These are phyloP conservation scores for Heterodera schachtii DNA, from an alignment of 1,140 invertebrate genomes.

Conservation along the genomic window DNA sequence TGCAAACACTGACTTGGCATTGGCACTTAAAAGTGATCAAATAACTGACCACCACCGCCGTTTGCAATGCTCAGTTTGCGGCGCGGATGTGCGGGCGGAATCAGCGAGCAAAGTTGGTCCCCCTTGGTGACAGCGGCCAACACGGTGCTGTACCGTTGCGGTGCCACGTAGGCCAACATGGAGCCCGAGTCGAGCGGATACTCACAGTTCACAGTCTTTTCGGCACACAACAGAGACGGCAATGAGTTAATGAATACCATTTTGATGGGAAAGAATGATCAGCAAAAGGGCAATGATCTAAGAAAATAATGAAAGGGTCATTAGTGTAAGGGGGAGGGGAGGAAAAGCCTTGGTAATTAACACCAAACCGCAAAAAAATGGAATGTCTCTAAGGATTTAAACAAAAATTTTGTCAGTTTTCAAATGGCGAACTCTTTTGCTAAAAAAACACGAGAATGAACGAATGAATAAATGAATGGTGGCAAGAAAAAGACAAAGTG, in stretches of 20 bases:
- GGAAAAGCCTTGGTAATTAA: too few relatives aligned
- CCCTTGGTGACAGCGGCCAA: slow-evolving; percentile 10
- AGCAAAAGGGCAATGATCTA: too few relatives aligned
- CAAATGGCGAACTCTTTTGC: too few relatives aligned
- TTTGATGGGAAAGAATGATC: background rate
- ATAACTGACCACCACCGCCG: slow-evolving; percentile 17
- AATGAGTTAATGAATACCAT: slow-evolving; percentile 32
- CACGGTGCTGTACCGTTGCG: slow-evolving; percentile 19
- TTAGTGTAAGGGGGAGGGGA: too few relatives aligned
- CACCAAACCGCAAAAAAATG: too few relatives aligned
- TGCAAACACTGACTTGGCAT: too few relatives aligned
- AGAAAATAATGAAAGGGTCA: too few relatives aligned
- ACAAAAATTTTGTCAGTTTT: too few relatives aligned
- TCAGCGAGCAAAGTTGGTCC: slow-evolving; percentile 8
- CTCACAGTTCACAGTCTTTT: slow-evolving; percentile 44
- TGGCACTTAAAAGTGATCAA: background rate
- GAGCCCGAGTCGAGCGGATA: slow-evolving; percentile 51
- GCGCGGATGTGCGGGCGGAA: background rate
- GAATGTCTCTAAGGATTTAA: too few relatives aligned
- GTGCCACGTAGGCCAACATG: slow-evolving; percentile 56
- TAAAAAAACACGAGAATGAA: too few relatives aligned
- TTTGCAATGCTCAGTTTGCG: slow-evolving; percentile 39
- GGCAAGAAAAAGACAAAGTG: too few relatives aligned
- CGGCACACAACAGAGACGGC: slow-evolving; percentile 1
- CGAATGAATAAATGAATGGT: too few relatives aligned